Base-by-base conservation (phyloP, 2,113 vertebrate genomes). In the Probosciger aterrimus region DNA sequence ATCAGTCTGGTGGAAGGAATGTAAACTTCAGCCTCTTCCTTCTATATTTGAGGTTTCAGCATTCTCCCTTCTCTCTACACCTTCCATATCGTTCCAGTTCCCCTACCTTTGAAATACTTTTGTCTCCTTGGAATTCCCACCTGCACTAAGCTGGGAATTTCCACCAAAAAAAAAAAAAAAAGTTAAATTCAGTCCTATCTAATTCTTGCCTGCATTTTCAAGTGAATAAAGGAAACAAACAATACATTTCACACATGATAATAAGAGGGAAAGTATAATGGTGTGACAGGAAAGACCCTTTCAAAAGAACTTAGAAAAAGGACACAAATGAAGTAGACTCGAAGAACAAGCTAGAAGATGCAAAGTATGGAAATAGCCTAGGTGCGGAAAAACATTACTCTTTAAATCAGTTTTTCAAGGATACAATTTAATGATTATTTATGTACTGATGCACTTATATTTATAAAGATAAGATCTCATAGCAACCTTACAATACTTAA, bases 321-420 rank as follows among this genome's bases (percentile, higher is more conserved):
- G 73, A 67, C 15, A 62, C 4, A 53, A 55, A 52, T 47, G 7
- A 70, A 41, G 17, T 24, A 52, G 16, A 78, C 9, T 70, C 20
- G 62, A 68, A 83, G 16, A 88, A n/a, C 4, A 80, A 73, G 5
- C 11, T 62, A 74, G 18, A 55, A 31, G 10, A 77, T 3, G 3
- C 2, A 57, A 88, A 75, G 4, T 46, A 41, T 41, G 18, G 14
- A 60, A 86, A 53, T 31, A 52, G 7, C 9, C 11, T 33, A 35
- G 3, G 2, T 14, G 4, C 3, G 2, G 3, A 18, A 67, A 62
- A 84, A 41, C 11, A 0, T 19, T 87, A 6, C 14, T 20, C 14
- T 17, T 59, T 87, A 24, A 5, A 35, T 37, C 16, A 49, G 11
- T 6, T 84, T 75, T 86, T 84, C 77, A 92, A 16, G 17, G 2